Evolutionary conservation across 2,113 vertebrate species (phyloP).

Genomic region (Thermophis baileyi): DNA sequence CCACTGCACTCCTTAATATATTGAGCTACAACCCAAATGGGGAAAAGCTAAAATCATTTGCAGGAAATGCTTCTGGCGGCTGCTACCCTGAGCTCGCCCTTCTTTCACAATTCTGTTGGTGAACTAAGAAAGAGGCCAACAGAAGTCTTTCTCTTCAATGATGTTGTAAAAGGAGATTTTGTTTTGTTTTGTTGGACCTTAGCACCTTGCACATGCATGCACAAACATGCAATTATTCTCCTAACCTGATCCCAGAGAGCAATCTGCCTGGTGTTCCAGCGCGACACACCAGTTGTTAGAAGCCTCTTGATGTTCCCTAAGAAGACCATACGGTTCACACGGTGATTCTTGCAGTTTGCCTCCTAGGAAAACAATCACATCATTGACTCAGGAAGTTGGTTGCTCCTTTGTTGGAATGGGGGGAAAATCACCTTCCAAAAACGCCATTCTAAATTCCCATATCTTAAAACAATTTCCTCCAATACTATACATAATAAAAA

Average conservation of each 20-base stretch:
- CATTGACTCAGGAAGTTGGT: neutral
- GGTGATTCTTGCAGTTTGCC: slow-evolving; percentile 91
- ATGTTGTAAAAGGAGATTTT: neutral
- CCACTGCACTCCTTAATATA: neutral
- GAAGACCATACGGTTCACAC: slow-evolving; percentile 91
- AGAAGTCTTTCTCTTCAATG: neutral
- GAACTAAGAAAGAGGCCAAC: neutral
- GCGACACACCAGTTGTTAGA: slow-evolving; percentile 90
- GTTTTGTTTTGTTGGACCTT: neutral
- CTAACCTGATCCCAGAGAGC: slow-evolving; percentile 97
- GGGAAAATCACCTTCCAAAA: neutral
- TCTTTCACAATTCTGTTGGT: neutral
- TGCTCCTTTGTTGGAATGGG: neutral
- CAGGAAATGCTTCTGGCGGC: neutral
- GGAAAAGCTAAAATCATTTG: neutral
- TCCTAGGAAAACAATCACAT: slow-evolving; percentile 69
- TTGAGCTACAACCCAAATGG: neutral
- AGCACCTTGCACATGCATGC: neutral
- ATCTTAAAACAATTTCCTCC: rapidly evolving
- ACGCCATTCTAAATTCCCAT: neutral
- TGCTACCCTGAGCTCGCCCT: neutral
- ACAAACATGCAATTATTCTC: rapidly evolving
- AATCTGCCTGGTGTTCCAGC: slow-evolving; percentile 96
- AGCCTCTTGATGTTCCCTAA: slow-evolving; percentile 90
- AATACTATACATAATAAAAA: neutral